phyloP scores from a whole-genome alignment of 1,140 invertebrate species.

The Trachymyrmex cornetzi region DNA sequence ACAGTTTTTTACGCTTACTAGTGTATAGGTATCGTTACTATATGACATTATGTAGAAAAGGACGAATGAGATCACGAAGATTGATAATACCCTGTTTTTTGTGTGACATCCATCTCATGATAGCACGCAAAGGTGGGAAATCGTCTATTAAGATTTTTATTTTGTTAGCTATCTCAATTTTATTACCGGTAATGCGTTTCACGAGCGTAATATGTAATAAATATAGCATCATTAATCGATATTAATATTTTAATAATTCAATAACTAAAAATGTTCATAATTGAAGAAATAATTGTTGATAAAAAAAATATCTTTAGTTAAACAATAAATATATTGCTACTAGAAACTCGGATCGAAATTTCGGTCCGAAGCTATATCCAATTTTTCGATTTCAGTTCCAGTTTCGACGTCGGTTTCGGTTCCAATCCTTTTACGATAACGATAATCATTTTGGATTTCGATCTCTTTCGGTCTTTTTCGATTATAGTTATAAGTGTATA shows the following conservation, averaged over 20 bases:
- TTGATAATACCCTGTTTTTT: slow-evolving; percentile 38
- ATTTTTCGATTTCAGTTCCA: too few species aligned
- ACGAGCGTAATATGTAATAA: not conserved
- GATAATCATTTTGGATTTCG: too few species aligned
- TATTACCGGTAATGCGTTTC: slow-evolving; percentile 11
- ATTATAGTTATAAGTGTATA: too few species aligned
- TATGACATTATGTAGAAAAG: slow-evolving; percentile 19
- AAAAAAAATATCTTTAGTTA: not conserved
- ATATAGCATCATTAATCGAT: slow-evolving; percentile 3
- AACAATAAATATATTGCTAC: not conserved
- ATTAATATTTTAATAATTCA: not conserved
- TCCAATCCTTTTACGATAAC: too few species aligned
- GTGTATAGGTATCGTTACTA: not conserved
- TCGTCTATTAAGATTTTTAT: slow-evolving; percentile 51
- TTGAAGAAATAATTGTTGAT: not conserved
- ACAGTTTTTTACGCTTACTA: slow-evolving; percentile 26
- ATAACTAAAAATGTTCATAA: not conserved
- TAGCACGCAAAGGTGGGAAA: slow-evolving; percentile 33
- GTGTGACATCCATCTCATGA: slow-evolving; percentile 19
- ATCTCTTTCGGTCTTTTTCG: too few species aligned
- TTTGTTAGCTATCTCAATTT: not conserved
- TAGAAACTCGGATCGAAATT: too few species aligned
- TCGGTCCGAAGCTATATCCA: too few species aligned
- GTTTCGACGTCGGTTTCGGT: too few species aligned
- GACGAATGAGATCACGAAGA: slow-evolving; percentile 12